Evolutionary conservation across 2,113 vertebrate species (phyloP), one percentile per base, ranked within the genome.

Genomic region (Indicator indicator): DNA sequence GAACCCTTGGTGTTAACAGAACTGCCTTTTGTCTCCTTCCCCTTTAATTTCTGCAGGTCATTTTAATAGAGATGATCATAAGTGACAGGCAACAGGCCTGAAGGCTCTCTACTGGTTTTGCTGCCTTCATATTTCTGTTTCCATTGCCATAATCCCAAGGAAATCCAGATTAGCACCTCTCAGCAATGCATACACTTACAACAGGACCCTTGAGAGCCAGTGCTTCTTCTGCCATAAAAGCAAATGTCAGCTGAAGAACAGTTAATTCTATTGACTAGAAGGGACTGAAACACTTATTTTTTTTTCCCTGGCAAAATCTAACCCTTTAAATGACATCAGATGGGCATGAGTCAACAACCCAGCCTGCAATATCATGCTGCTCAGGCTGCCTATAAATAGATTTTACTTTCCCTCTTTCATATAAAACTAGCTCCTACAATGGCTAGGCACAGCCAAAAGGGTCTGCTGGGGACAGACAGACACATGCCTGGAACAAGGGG

Each of bases 341-440:
- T 89, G 89, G 79, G 84, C 91, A 95, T 94, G 94, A 96, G 86
- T 95, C 89, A 89, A 93, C 84, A 90, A 80, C 69, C 52, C 62
- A 48, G 60, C 54, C 85, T 86, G 36, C 33, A 86, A 71, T 12
- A 85, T 72, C 4, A 26, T 58, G 78, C 82, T 0, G 12, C 71
- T 84, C 75, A 80, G 89, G 56, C 75, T 64, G 85, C 56, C 93
- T 93, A 87, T 87, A 95, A 94, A 95, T 91, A 91, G 63, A 79
- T 77, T 80, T 88, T 71, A 71, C 56, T 89, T 77, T 85, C 23
- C 21, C 52, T 83, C 77, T 75, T 87, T 74, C 64, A 38, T 19
- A 64, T 44, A 14, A 75, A 94, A 44, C 58, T 50, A 38, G 44
- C 44, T 80, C 38, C 64, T 36, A 28, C 28, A 21, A 38, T n/a